phyloP scores from a whole-genome alignment of 1,140 invertebrate species.

The Bombus huntii region DNA sequence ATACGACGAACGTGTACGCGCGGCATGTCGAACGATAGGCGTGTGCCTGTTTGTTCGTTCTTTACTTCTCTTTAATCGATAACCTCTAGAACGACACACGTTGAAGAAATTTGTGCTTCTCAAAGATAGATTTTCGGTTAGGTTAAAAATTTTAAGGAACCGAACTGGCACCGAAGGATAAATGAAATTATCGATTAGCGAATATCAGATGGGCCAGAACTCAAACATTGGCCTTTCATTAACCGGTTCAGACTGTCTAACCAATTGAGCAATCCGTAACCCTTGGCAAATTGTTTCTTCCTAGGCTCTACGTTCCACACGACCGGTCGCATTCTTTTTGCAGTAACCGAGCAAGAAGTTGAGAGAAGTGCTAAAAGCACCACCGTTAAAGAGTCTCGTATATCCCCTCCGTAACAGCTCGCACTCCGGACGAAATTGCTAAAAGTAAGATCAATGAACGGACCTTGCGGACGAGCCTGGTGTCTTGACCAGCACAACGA shows the following conservation, averaged over 20 bases:
- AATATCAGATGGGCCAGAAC: neutral
- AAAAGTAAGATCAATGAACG: neutral
- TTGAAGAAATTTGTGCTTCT: no score
- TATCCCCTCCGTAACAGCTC: neutral
- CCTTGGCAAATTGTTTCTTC: neutral
- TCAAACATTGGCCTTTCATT: neutral
- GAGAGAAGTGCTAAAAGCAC: no score
- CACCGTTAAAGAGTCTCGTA: no score
- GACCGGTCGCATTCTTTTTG: no score
- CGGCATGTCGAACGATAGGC: slow-evolving; percentile 12
- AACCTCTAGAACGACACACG: no score
- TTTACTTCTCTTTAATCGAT: neutral
- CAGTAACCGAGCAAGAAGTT: no score
- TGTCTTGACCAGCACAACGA: neutral
- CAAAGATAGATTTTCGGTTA: no score
- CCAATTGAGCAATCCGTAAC: neutral
- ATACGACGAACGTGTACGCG: slow-evolving; percentile 42
- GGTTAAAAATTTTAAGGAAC: no score
- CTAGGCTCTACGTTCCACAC: neutral
- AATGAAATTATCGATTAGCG: no score
- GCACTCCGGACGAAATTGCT: neutral
- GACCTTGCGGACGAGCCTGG: neutral
- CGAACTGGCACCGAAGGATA: no score
- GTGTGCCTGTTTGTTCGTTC: neutral
- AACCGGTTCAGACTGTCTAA: neutral